phyloP scores from a whole-genome alignment of 2,888 invertebrate species.

The Ichneumon xanthorius region DNA sequence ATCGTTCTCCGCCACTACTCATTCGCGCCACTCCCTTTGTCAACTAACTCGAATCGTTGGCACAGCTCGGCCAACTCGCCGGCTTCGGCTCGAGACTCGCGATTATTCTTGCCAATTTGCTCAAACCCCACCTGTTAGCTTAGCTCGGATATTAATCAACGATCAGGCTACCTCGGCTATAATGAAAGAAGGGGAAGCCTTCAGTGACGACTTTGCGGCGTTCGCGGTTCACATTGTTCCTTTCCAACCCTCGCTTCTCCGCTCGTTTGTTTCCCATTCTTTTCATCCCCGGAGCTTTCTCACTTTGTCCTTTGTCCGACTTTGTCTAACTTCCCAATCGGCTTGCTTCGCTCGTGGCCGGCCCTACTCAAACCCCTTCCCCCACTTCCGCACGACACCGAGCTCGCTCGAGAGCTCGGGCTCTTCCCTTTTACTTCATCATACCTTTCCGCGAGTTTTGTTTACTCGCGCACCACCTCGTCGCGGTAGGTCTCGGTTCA shows the following conservation, averaged over 20 bases:
- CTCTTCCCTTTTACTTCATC: conserved; percentile 53
- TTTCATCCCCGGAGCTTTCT: neutral
- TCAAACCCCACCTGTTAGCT: conserved; percentile 64
- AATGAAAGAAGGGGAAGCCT: conserved; percentile 21
- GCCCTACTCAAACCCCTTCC: neutral
- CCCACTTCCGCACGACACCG: neutral
- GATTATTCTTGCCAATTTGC: conserved; percentile 63
- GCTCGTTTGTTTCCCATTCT: conserved; percentile 34
- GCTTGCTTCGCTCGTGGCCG: neutral
- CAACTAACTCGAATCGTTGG: conserved; percentile 56
- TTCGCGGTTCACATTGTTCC: conserved; percentile 36
- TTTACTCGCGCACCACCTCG: conserved; percentile 4
- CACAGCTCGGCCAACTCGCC: conserved; percentile 33
- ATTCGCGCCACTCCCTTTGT: conserved; percentile 68
- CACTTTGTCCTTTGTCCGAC: conserved; percentile 22
- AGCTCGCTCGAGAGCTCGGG: neutral
- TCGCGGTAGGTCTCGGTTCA: conserved; percentile 18
- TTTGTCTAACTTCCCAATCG: conserved; percentile 52
- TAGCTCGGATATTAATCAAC: conserved; percentile 64
- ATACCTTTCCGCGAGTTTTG: conserved; percentile 12
- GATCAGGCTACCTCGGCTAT: conserved; percentile 40
- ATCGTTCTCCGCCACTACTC: conserved; percentile 48
- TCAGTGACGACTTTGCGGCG: conserved; percentile 43
- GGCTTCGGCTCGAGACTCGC: neutral
- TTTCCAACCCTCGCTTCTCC: conserved; percentile 36